These are phyloP conservation scores for Megaleporinus macrocephalus DNA, from an alignment of 2,113 vertebrate genomes.

Conservation along the genomic window DNA sequence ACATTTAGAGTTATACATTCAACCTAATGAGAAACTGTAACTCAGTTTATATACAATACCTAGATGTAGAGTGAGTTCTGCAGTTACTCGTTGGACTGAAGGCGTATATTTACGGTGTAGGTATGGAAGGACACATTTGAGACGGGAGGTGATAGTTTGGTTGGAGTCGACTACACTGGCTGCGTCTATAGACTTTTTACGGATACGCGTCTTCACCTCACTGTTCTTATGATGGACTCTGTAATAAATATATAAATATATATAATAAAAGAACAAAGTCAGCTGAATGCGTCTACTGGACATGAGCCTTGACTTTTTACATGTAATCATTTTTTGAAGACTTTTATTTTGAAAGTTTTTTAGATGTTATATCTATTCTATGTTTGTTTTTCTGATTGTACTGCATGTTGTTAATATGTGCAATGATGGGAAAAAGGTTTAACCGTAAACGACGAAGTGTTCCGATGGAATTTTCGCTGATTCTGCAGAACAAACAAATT, in stretches of 20 bases:
- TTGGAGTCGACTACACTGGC: no score
- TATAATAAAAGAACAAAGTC: neutral
- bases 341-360: neutral
- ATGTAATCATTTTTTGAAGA: neutral
- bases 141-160: no score
- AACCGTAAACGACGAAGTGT: neutral
- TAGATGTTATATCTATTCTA: neutral
- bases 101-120: no score
- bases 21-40: no score
- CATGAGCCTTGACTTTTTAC: neutral
- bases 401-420: slow-evolving; percentile 16
- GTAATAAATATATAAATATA: neutral
- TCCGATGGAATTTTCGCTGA: neutral
- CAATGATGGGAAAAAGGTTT: neutral
- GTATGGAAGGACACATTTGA: no score
- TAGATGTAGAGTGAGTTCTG: no score
- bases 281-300: neutral
- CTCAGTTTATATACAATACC: no score
- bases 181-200: no score
- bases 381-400: neutral
- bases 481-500: neutral
- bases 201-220: no score
- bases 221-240: neutral
- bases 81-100: no score
- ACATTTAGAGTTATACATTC: no score